Base-by-base conservation (phyloP, 1,140 invertebrate species). In the Heliconius nattereri region DNA sequence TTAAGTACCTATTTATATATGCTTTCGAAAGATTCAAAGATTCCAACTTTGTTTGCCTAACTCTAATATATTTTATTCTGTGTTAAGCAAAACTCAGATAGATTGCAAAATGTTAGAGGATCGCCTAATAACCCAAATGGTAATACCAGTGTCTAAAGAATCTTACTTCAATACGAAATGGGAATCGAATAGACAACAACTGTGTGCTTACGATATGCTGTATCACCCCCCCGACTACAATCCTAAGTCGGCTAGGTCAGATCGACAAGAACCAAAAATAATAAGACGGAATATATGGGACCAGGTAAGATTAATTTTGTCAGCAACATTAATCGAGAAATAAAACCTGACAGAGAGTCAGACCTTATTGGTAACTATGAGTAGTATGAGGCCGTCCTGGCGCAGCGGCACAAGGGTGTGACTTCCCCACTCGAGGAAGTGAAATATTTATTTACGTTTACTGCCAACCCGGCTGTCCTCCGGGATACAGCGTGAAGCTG, bases 131-230 rank as follows among this genome's bases (percentile, higher is more conserved):
- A 93, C 91, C 0, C 82, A 87, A 77, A 92, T 94, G 89, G 75
- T 93, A 5, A 91, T 94, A 78, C 91, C 91, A 6, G 87, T 87
- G 3, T 93, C 91, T 0, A 87, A 90, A 71, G 83, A 86, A 32
- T 89, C 91, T 3, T 93, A 81, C 75, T 93, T 90, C 72, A 94
- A 93, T 78, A 94, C 90, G 0, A 87, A 91, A 20, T 90, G 89
- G 85, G 78, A 79, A 26, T 75, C 85, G 0, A 83, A 83, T 54
- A 82, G 78, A 5, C 78, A 77, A 45, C 86, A 83, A 2, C 77
- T 94, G 20, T 92, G 90, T 73, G 85, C 90, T 0, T 94, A 94
- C 66, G 92, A 93, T n/a, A 93, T 92, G 91, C 83, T 93, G n/a
- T 91, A 90, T 73, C 92, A 93, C 75, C 92, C 92, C 0, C 92